phyloP scores from a whole-genome alignment of 2,888 invertebrate genomes.

The Plebejus anna region DNA sequence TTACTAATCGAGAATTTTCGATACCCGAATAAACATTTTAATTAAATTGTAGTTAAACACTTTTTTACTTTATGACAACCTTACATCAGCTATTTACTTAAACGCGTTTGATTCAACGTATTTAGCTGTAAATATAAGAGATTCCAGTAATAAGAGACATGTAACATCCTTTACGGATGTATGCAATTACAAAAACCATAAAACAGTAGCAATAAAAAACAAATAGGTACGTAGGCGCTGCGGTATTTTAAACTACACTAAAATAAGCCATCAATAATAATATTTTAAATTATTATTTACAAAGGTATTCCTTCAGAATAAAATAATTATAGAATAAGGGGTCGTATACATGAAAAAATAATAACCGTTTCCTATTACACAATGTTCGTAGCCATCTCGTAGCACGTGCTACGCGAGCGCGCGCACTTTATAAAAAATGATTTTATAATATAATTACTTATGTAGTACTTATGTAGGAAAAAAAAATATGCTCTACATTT shows the following conservation, averaged over 20 bases:
- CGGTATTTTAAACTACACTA: background rate
- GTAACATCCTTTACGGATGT: background rate
- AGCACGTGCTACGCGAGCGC: background rate
- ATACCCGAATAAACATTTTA: background rate
- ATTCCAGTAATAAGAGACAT: background rate
- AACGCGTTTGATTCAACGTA: background rate
- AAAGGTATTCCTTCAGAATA: background rate
- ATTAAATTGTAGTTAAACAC: background rate
- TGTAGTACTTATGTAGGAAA: no score
- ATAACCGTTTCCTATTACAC: background rate
- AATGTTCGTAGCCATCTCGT: background rate
- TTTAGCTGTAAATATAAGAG: background rate
- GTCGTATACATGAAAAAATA: background rate
- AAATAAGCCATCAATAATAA: background rate
- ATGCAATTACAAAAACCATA: background rate
- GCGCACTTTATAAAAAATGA: background rate
- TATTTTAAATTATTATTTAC: background rate
- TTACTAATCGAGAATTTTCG: background rate
- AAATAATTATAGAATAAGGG: background rate
- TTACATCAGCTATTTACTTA: background rate
- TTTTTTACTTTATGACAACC: background rate
- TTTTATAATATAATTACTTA: no score
- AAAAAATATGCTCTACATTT: background rate
- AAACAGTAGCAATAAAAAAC: background rate
- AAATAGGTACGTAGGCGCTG: background rate